Base-by-base conservation (phyloP, 2,888 invertebrate species). In the Yponomeuta malinellus region DNA sequence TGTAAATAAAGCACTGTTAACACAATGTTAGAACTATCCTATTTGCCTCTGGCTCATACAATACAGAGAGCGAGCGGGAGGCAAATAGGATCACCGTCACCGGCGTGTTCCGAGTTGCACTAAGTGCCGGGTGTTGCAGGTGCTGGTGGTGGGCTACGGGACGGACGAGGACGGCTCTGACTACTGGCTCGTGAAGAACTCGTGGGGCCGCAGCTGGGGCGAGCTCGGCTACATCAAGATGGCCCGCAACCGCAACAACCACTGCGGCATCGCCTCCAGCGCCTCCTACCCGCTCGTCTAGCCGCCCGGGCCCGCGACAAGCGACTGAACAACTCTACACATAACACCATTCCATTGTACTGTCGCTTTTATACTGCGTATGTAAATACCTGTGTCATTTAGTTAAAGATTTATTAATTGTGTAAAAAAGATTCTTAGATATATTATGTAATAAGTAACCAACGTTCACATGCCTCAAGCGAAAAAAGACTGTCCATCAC, bases 171-270 rank as follows among this genome's bases (percentile, higher is more conserved):
- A 77, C 10, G 97, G 96, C 72, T 85, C 93, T 72, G 96, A 96
- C 84, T 97, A 96, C 86, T 97, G 97, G 96, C 88, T 97, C 43
- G 96, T 97, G 72, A 97, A 97, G 92, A 97, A 97, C 90, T 97
- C 97, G 70, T 97, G 96, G 96, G 94, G 96, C 15, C 86, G 90
- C 74, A 83, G 89, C 15, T 98, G 98, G 98, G 98, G 98, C 59
- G 93, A 95, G 69, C 83, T 95, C 8, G 98, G 98, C 64, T 98
- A 96, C 92, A 96, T 98, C 79, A 96, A 95, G 89, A 97, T 98
- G 95, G 93, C 96, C 48, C 94, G 98, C 78, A 97, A 98, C 89
- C 93, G 93, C 78, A 79, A 95, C 52, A 98, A 98, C 87, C 94
- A 96, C 83, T 98, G 98, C 86, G 98, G 98, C 78, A 95, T 98